Base-by-base conservation (phyloP, 2,888 invertebrate species). In the Aphodius sticticus region DNA sequence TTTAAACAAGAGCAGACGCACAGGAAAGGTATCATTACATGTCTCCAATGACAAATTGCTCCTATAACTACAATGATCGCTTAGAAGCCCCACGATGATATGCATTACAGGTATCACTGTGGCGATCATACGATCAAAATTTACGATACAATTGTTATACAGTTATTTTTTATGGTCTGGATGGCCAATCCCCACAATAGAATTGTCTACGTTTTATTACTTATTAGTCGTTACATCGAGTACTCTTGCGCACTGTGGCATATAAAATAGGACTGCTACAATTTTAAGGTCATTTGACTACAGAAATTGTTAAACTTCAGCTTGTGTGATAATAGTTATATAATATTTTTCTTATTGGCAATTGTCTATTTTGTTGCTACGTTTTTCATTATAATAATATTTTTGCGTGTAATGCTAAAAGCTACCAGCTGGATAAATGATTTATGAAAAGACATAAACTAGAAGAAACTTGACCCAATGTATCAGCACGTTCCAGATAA, bases 71-170 rank as follows among this genome's bases (percentile, higher is more conserved):
- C 69, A 69, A 76, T 76, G 53, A 69, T 69, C 53, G 69, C 69
- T 76, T 76, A 53, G 16, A 69, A 69, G 69, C 7, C 7, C 53
- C 12, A 12, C 69, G 76, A 76, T 76, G 76, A 76, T 76, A 76
- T 76, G 69, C 76, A 53, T 76, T n/a, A 69, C 26, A 76, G 76
- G 53, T 53, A 76, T 69, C 53, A 76, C 69, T 76, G n/a, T 70
- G 74, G 78, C 78, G 80, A 81, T 81, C 80, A 38, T 37, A 35
- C 77, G 81, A 81, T 81, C 74, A 78, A 53, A 70, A 75, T 80
- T 69, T 77, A 78, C 38, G 79, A 81, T 78, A 77, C 80, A 81
- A 78, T 81, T 81, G 81, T 81, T 77, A 15, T 69, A 69, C 74
- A 75, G 77, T 80, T 76, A 72, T 72, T 78, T 78, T 79, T 69